These are phyloP conservation scores for Hyperoodon ampullatus DNA, from an alignment of 2,113 vertebrate species.

Conservation along the genomic window DNA sequence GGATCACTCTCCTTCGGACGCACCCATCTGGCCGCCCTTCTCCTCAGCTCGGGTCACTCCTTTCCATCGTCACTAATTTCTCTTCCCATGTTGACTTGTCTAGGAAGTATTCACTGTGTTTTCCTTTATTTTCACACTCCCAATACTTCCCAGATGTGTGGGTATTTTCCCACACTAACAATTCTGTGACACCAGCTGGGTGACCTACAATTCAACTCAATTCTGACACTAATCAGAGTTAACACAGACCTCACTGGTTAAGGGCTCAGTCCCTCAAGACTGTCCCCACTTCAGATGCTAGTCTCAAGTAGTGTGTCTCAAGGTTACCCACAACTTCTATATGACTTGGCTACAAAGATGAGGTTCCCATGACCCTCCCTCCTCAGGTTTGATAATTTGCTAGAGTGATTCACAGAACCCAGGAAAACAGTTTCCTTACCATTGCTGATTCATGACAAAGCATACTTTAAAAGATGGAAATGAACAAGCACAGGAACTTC, in stretches of 20 bases:
- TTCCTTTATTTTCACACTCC: background rate
- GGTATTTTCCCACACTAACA: background rate
- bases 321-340: background rate
- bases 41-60: background rate
- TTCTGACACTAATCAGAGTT: background rate
- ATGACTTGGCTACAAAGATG: background rate
- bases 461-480: background rate
- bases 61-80: background rate
- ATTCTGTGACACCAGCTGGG: background rate
- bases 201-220: background rate
- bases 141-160: background rate
- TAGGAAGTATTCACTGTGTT: background rate
- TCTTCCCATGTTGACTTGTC: background rate
- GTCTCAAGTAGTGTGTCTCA: background rate
- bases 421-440: background rate
- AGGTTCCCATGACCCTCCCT: background rate
- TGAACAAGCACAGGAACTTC: background rate
- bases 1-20: accelerated
- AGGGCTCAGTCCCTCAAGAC: background rate
- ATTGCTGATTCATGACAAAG: background rate
- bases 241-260: too few species aligned
- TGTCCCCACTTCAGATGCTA: background rate
- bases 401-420: background rate
- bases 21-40: accelerated
- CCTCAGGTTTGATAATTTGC: background rate